These are phyloP conservation scores for Drosophila murphyi DNA, from an alignment of 1,140 invertebrate species.

Conservation along the genomic window DNA sequence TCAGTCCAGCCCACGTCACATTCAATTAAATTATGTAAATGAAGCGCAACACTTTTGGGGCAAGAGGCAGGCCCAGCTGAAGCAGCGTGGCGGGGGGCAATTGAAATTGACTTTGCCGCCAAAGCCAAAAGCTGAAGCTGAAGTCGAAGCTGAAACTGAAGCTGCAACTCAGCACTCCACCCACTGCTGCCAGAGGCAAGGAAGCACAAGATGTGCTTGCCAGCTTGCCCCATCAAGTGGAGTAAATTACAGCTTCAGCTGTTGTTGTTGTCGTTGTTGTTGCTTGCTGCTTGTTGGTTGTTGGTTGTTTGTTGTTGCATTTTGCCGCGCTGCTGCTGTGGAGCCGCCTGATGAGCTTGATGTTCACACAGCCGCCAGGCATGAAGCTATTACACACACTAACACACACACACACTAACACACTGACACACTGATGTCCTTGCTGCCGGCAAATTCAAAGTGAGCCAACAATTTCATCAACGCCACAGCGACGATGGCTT, in stretches of 20 bases:
- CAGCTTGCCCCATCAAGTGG: conserved; percentile 41
- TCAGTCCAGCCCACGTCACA: conserved; percentile 61
- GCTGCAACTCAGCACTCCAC: conserved; percentile 32
- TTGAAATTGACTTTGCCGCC: conserved; percentile 61
- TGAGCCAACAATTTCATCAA: conserved; percentile 82
- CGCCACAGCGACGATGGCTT: conserved; percentile 66
- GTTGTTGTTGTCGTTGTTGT: conserved; percentile 32
- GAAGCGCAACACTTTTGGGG: conserved; percentile 61
- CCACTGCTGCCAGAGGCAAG: conserved; percentile 46
- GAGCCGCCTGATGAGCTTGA: conserved; percentile 71
- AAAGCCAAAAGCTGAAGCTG: conserved; percentile 20
- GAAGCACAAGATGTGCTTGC: conserved; percentile 13
- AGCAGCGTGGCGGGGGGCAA: background rate
- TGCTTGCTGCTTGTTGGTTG: conserved; percentile 27
- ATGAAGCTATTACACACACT: conserved; percentile 77
- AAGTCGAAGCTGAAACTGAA: conserved; percentile 12
- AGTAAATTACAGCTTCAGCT: conserved; percentile 55
- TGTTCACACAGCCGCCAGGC: conserved; percentile 84
- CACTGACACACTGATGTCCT: conserved; percentile 58
- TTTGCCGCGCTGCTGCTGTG: conserved; percentile 41
- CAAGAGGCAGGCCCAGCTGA: conserved; percentile 35
- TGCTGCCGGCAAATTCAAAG: conserved; percentile 82
- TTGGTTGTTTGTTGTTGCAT: conserved; percentile 19
- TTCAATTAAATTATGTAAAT: conserved; percentile 84
- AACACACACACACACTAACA: conserved; percentile 18